phyloP scores from a whole-genome alignment of 2,797 vertebrate species.

The Pachyuromys duprasi region DNA sequence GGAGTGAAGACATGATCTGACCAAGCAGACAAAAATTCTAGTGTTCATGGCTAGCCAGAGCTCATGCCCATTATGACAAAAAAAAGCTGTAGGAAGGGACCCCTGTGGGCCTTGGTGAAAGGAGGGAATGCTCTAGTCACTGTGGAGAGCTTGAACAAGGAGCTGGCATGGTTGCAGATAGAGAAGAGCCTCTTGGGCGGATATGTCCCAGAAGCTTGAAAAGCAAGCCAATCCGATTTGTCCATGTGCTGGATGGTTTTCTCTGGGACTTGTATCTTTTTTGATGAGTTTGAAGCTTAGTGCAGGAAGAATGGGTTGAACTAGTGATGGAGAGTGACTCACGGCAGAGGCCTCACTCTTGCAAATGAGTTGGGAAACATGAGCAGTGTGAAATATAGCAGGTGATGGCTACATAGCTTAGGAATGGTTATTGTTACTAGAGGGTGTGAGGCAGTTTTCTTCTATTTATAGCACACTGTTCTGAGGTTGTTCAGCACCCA shows the following conservation, averaged over 20 bases:
- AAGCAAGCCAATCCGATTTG: constrained; percentile 33
- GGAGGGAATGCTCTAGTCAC: neutral
- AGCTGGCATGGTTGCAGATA: neutral
- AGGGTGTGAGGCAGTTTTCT: constrained; percentile 61
- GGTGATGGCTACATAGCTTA: constrained; percentile 63
- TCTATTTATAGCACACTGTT: constrained; percentile 63
- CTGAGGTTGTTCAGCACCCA: constrained; percentile 62
- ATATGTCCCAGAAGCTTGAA: neutral
- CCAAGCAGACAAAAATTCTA: neutral
- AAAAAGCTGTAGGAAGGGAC: neutral
- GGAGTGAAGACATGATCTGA: neutral
- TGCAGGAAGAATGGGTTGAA: constrained; percentile 56
- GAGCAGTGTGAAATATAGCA: constrained; percentile 70
- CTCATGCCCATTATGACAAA: neutral
- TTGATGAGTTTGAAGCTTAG: constrained; percentile 62
- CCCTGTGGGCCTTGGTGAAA: neutral
- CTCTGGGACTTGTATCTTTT: constrained; percentile 52
- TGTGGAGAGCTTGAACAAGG: neutral
- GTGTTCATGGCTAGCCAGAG: neutral
- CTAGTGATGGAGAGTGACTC: constrained; percentile 56
- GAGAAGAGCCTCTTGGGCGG: neutral
- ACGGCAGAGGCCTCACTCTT: constrained; percentile 56
- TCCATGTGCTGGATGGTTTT: neutral
- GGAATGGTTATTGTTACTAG: constrained; percentile 77
- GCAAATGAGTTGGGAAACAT: constrained; percentile 69